Conservation (phyloP, 2,797 vertebrate species). For the Adrianichthys oophorus region DNA sequence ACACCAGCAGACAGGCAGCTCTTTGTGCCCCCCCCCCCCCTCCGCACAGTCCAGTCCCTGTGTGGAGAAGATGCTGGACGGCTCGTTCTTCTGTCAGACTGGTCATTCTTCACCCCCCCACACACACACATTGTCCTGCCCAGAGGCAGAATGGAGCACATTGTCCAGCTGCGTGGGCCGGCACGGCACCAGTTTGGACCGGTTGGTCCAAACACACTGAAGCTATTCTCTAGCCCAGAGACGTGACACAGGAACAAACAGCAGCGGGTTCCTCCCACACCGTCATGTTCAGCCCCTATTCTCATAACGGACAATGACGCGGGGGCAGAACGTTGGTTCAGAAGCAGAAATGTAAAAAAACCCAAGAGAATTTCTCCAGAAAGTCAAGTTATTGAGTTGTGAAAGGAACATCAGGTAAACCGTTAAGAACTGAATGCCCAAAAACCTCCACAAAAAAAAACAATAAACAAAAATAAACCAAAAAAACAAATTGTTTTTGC, state of each 20-base stretch:
- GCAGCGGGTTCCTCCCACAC: conserved; percentile 19
- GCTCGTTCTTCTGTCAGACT: conserved; percentile 59
- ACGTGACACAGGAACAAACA: conserved; percentile 31
- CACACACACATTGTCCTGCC: conserved; percentile 43
- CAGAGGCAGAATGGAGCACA: conserved; percentile 64
- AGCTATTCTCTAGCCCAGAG: conserved; percentile 59
- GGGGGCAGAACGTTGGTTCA: no score
- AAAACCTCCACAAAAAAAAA: no score
- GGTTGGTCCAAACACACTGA: conserved; percentile 58
- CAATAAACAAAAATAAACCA: no score
- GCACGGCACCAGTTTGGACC: conserved; percentile 74
- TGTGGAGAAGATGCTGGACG: conserved; percentile 71
- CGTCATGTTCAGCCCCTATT: conserved; percentile 13
- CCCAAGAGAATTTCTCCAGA: no score
- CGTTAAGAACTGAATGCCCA: no score
- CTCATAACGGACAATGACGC: conserved; percentile 5
- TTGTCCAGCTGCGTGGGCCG: conserved; percentile 66
- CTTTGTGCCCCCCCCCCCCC: conserved; percentile 64
- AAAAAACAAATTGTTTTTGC: no score
- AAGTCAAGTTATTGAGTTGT: no score
- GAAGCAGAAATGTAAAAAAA: no score
- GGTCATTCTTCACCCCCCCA: conserved; percentile 70
- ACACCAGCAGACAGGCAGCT: conserved; percentile 46
- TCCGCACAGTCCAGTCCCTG: conserved; percentile 63
- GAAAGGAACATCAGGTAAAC: no score